Conservation (phyloP, 2,113 vertebrate species). For the Heterocephalus glaber region DNA sequence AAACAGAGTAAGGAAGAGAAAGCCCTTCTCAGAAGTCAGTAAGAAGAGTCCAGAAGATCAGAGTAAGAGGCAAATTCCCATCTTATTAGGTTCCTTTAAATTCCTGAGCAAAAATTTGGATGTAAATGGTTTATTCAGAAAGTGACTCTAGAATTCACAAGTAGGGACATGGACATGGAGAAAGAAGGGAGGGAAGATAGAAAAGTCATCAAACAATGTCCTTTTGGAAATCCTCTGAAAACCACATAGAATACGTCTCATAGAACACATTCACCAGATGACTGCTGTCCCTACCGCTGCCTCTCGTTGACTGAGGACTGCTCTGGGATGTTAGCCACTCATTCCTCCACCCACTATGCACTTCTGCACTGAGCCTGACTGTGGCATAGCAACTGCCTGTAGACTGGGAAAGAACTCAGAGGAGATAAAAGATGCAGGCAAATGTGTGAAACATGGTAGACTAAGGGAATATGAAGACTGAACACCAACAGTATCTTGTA, state of each 20-base stretch:
- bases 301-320: not conserved
- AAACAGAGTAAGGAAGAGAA: not conserved
- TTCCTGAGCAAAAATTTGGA: not conserved
- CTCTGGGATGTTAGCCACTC: not conserved
- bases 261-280: not conserved
- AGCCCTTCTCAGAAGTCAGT: not conserved
- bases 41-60: not conserved
- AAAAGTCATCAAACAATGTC: not conserved
- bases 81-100: not conserved
- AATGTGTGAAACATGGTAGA: not conserved
- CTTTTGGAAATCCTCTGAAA: not conserved
- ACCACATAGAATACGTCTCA: not conserved
- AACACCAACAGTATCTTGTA: not conserved
- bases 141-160: not conserved
- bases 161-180: not conserved
- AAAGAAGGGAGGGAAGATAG: not conserved
- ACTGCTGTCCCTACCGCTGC: not conserved
- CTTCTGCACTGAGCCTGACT: not conserved
- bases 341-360: rapidly evolving
- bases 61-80: not conserved
- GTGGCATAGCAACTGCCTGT: not conserved
- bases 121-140: not conserved
- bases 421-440: not conserved
- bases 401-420: not conserved
- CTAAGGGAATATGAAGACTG: not conserved